Evolutionary conservation across 2,113 vertebrate genomes (phyloP).

Genomic region (Eublepharis macularius): DNA sequence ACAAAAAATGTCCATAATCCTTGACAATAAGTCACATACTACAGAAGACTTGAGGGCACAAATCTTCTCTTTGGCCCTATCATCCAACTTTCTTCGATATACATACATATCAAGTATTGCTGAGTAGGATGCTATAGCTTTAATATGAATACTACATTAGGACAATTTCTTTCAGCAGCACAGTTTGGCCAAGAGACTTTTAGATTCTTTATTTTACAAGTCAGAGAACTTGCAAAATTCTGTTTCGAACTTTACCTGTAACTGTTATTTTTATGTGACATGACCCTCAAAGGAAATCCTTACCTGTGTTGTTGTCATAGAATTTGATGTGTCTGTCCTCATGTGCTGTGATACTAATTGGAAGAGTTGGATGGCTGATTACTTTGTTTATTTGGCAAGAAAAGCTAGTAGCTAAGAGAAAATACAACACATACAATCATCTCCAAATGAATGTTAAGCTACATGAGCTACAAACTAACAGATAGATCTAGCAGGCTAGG

Average conservation of each 20-base stretch:
- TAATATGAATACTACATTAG: background rate
- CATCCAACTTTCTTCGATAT: background rate
- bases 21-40: background rate
- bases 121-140: background rate
- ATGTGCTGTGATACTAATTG: slow-evolving; percentile 96
- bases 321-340: slow-evolving; percentile 98
- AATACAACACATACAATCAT: slow-evolving; percentile 20
- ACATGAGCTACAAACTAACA: background rate
- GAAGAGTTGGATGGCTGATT: slow-evolving; percentile 98
- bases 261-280: background rate
- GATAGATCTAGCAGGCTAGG: background rate
- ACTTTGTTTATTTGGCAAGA: slow-evolving; percentile 95
- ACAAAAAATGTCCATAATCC: background rate
- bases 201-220: background rate
- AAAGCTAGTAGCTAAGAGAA: slow-evolving; percentile 69
- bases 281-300: background rate
- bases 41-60: background rate
- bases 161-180: background rate
- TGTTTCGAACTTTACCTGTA: background rate
- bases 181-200: background rate
- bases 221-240: background rate
- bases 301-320: slow-evolving; percentile 97
- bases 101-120: background rate
- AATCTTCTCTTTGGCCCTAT: background rate
- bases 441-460: background rate